A percentile compares a stretch with the other conserved stretches of the same genome.
Evolutionary conservation across 2,888 invertebrate species (phyloP).

Genomic region (Choreutis nemorana): DNA sequence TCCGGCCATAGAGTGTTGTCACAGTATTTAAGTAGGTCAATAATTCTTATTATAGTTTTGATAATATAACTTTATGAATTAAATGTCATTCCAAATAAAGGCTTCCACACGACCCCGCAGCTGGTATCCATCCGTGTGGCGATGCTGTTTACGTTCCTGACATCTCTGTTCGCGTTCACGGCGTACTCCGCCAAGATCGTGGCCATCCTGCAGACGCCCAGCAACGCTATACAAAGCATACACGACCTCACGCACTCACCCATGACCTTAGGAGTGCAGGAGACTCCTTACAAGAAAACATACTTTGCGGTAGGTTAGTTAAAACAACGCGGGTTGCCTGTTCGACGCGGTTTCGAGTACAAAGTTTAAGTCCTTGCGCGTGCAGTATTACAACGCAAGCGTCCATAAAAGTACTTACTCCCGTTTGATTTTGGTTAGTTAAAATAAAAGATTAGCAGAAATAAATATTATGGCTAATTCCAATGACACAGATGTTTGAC

Average conservation of each 20-base stretch:
- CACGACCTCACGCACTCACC: constrained; percentile 65
- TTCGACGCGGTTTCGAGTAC: no score
- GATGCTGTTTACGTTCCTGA: constrained; percentile 61
- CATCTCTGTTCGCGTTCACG: constrained; percentile 67
- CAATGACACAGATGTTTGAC: background rate
- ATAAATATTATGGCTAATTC: background rate
- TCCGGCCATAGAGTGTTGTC: no score
- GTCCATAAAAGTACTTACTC: no score
- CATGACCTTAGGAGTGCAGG: constrained; percentile 64
- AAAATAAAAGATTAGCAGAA: background rate
- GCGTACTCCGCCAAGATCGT: constrained; percentile 74
- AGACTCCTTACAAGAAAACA: constrained; percentile 66
- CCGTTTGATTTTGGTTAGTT: background rate
- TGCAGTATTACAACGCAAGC: no score
- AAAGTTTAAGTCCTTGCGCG: no score
- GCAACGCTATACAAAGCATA: constrained; percentile 60
- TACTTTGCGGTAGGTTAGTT: constrained; percentile 52
- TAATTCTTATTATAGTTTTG: no score
- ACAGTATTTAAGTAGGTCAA: no score
- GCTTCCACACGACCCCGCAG: constrained; percentile 49
- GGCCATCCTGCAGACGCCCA: constrained; percentile 69
- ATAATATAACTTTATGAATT: no score
- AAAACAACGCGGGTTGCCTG: no score
- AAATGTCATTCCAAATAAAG: no score
- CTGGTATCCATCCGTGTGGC: constrained; percentile 60